Percentiles rank a stretch among this genome's conserved stretches.
Conservation (phyloP, 2,888 invertebrate genomes). For the Aspidapion aeneum region DNA sequence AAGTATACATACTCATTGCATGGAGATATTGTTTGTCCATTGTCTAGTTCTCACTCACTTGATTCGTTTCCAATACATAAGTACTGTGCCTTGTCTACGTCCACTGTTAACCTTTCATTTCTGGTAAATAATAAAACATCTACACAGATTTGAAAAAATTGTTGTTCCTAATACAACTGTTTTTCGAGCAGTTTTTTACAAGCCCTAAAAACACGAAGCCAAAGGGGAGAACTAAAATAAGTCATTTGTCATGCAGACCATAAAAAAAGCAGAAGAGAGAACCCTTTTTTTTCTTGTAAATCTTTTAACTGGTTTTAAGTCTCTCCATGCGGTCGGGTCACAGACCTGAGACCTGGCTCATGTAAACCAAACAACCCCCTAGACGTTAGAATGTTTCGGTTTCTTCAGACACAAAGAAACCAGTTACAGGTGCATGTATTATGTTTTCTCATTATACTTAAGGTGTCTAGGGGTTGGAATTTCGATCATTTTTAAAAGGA, state of each 20-base stretch:
- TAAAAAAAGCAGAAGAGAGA: constrained; percentile 9
- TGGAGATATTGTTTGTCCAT: too few species aligned
- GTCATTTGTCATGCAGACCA: constrained; percentile 21
- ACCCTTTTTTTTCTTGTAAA: constrained; percentile 1
- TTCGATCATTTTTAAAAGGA: background rate
- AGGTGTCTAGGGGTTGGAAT: background rate
- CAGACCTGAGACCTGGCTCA: constrained; percentile 21
- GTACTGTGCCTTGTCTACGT: too few species aligned
- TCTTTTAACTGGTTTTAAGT: constrained; percentile 22
- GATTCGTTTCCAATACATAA: too few species aligned
- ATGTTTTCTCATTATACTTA: background rate
- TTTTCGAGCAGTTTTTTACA: too few species aligned
- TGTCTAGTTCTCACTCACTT: too few species aligned
- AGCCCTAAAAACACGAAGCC: too few species aligned
- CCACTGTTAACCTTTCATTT: too few species aligned
- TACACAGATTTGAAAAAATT: too few species aligned
- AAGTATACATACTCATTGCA: too few species aligned
- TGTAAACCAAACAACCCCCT: background rate
- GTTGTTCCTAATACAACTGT: too few species aligned
- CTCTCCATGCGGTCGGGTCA: constrained; percentile 23
- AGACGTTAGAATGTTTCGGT: constrained; percentile 17
- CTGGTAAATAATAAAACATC: too few species aligned
- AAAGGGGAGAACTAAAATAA: constrained; percentile 22
- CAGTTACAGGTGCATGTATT: constrained; percentile 17
- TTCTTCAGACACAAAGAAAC: constrained; percentile 15